Base-by-base conservation (phyloP, 2,888 invertebrate genomes). In the Laspeyria flexula region DNA sequence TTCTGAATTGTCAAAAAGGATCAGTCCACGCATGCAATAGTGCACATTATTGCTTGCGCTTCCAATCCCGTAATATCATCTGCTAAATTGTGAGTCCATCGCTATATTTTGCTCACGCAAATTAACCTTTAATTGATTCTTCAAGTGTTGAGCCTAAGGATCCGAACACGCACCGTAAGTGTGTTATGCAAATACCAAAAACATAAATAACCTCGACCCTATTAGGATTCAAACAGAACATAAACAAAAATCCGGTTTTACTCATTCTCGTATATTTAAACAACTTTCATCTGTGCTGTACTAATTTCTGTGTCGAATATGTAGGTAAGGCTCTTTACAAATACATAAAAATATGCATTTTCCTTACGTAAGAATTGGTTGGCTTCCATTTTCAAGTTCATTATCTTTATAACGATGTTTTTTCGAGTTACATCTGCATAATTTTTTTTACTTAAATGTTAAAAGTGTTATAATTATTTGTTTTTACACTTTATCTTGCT, bases 181-280 rank as follows among this genome's bases (percentile, higher is more conserved):
- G 39, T 56, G 49, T 63, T 66, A 67, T 44, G 60, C 64, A 68
- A 68, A 71, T 49, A 53, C 59, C 50, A 47, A 66, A 77, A 69
- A 73, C 68, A 78, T 70, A 76, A 78, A 79, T 71, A 83, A 70
- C 73, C 60, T 68, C 75, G 78, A 77, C 80, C 79, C 71, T 79
- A 77, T 79, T 79, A 75, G 65, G 66, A 72, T 67, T 62, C 60
- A 64, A 60, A 62, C 55, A 66, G 71, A 72, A 77, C 71, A 72
- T 73, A 81, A 85, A 82, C 80, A 80, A 77, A 82, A 84, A 78
- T 85, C 88, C 86, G 88, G 88, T 88, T 85, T 63, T 41, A 62
- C 76, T 75, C 66, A 80, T 83, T 81, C 78, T 69, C 65, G 77
- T 73, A 78, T 73, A 79, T 82, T 78, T 82, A 77, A 77, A 81